Percentiles rank a stretch among this genome's conserved stretches.
Conservation (phyloP, 2,888 invertebrate species). For the Rhamphomyia laevipes region DNA sequence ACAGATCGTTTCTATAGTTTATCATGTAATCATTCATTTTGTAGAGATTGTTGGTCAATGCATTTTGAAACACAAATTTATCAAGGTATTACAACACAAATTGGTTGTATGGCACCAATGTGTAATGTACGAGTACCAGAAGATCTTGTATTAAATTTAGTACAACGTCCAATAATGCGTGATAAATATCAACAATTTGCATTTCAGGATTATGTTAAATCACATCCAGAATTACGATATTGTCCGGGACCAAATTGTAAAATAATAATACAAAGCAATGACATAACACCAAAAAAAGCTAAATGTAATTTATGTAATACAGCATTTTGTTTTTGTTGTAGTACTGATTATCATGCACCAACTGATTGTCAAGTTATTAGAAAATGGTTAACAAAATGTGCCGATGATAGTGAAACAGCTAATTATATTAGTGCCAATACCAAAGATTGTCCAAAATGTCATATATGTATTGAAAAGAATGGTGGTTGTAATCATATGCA, state of each 20-base stretch:
- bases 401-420: slow-evolving; percentile 98
- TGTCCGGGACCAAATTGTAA: slow-evolving; percentile 96
- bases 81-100: slow-evolving; percentile 71
- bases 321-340: slow-evolving; percentile 90
- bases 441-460: slow-evolving; percentile 94
- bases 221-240: slow-evolving; percentile 80
- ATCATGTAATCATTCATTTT: slow-evolving; percentile 86
- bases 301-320: slow-evolving; percentile 82
- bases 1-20: slow-evolving; percentile 65
- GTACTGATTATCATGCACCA: slow-evolving; percentile 95
- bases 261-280: slow-evolving; percentile 75
- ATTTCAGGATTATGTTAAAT: slow-evolving; percentile 91
- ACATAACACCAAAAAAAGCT: slow-evolving; percentile 71
- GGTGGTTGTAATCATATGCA: slow-evolving; percentile 99
- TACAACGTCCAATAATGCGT: slow-evolving; percentile 68
- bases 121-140: slow-evolving; percentile 93
- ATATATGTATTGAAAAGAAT: slow-evolving; percentile 99
- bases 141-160: slow-evolving; percentile 81
- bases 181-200: slow-evolving; percentile 93
- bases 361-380: slow-evolving; percentile 92
- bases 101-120: slow-evolving; percentile 94
- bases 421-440: slow-evolving; percentile 99
- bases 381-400: slow-evolving; percentile 98
- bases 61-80: slow-evolving; percentile 94
- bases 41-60: slow-evolving; percentile 91